These are phyloP conservation scores for Smittia sp. DNA, from an alignment of 2,888 invertebrate genomes.

Conservation along the genomic window DNA sequence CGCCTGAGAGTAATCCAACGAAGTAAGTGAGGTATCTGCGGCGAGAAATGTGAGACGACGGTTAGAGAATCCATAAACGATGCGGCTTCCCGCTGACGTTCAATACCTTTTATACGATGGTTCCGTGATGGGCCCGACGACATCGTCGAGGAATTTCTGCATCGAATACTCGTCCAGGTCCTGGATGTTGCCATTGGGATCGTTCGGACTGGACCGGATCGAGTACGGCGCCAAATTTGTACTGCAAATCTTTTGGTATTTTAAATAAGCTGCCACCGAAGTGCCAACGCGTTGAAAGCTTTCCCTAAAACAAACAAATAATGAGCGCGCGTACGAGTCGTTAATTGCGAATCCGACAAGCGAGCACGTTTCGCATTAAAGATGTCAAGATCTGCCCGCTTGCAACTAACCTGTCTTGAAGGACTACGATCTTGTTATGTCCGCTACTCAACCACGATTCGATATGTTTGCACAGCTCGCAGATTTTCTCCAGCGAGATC, in stretches of 20 bases:
- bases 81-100: neutral
- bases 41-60: neutral
- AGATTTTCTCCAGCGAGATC: conserved; percentile 77
- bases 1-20: conserved; percentile 82
- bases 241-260: conserved; percentile 90
- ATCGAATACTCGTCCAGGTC: conserved; percentile 91
- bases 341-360: neutral
- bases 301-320: conserved; percentile 59
- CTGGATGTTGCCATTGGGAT: conserved; percentile 53
- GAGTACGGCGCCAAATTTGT: conserved; percentile 50
- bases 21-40: conserved; percentile 80
- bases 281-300: conserved; percentile 82
- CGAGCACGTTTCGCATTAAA: neutral
- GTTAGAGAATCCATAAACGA: neutral
- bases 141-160: conserved; percentile 84
- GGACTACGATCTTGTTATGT: conserved; percentile 79
- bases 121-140: conserved; percentile 66
- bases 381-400: conserved; percentile 2
- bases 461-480: conserved; percentile 89
- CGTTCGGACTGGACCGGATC: conserved; percentile 44
- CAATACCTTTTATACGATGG: conserved; percentile 72
- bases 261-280: conserved; percentile 88
- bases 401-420: conserved; percentile 80
- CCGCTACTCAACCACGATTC: conserved; percentile 87
- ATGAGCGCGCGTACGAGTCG: neutral